phyloP scores from a whole-genome alignment of 92 coral and sea anemone genomes.

The Ricordea florida region DNA sequence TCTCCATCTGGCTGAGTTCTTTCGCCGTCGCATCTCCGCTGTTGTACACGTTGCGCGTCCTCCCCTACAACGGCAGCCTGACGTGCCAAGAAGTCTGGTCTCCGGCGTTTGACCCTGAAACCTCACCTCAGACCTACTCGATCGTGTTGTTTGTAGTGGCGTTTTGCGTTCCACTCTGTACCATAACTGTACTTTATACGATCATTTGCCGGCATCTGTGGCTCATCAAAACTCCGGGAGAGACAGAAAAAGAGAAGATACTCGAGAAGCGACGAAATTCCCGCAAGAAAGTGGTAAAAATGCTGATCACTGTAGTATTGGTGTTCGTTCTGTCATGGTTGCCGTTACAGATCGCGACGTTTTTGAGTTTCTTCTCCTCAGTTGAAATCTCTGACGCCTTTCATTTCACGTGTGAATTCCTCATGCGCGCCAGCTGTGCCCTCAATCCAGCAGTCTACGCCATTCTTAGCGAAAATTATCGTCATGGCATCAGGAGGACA shows the following conservation, averaged over 20 bases:
- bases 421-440: conserved; percentile 79
- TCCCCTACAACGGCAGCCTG: background rate
- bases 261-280: conserved; percentile 40
- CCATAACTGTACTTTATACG: conserved; percentile 76
- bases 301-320: conserved; percentile 74
- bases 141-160: conserved; percentile 70
- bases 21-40: conserved; percentile 72
- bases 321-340: conserved; percentile 75
- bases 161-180: conserved; percentile 78
- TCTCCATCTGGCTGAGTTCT: conserved; percentile 73
- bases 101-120: conserved; percentile 51
- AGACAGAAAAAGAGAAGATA: conserved; percentile 34
- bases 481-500: conserved; percentile 69
- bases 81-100: conserved; percentile 80
- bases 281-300: conserved; percentile 72
- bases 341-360: conserved; percentile 63
- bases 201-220: conserved; percentile 77
- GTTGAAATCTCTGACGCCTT: conserved; percentile 2
- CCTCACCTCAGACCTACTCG: conserved; percentile 59
- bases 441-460: conserved; percentile 79
- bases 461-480: conserved; percentile 77
- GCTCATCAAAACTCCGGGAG: conserved; percentile 84
- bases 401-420: conserved; percentile 45
- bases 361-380: conserved; percentile 23
- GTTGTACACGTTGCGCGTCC: conserved; percentile 61